Percentiles rank a stretch among this genome's conserved stretches.
Evolutionary conservation across 1,140 invertebrate species (phyloP).

Genomic region (Ladona fulva): DNA sequence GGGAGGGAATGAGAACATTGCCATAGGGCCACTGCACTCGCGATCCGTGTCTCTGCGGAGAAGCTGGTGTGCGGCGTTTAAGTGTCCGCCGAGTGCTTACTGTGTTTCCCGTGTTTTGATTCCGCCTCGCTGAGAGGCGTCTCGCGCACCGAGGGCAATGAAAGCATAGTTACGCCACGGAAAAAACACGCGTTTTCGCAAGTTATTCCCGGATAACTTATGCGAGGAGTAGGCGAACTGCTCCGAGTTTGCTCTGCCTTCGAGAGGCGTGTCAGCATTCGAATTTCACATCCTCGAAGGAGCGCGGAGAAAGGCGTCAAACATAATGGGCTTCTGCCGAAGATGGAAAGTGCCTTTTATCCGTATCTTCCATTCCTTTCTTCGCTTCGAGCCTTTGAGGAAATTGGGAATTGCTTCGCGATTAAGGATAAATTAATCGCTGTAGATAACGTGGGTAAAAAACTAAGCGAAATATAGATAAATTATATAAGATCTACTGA

Average conservation of each 20-base stretch:
- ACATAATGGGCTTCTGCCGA: too few species aligned
- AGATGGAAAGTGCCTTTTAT: too few species aligned
- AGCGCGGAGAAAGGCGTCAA: too few species aligned
- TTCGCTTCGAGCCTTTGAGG: too few species aligned
- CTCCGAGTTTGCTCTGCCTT: not conserved
- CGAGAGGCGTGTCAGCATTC: not conserved
- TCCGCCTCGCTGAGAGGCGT: constrained; percentile 20
- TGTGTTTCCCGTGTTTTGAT: constrained; percentile 30
- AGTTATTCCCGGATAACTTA: not conserved
- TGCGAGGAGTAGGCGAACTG: not conserved
- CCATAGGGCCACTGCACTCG: constrained; percentile 17
- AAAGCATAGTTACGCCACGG: constrained; percentile 12
- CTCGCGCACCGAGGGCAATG: constrained; percentile 16
- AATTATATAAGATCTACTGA: too few species aligned
- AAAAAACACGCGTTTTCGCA: constrained; percentile 14
- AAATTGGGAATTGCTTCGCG: too few species aligned
- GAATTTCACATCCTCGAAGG: too few species aligned
- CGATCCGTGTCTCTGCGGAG: not conserved
- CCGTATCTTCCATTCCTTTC: too few species aligned
- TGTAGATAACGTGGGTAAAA: too few species aligned
- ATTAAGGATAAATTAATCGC: too few species aligned
- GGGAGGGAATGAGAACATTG: not conserved
- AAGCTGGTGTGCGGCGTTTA: constrained; percentile 22
- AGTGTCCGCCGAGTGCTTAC: constrained; percentile 37
- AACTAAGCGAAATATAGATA: too few species aligned